phyloP scores from a whole-genome alignment of 2,888 invertebrate genomes.

The Drosophila infuscata region DNA sequence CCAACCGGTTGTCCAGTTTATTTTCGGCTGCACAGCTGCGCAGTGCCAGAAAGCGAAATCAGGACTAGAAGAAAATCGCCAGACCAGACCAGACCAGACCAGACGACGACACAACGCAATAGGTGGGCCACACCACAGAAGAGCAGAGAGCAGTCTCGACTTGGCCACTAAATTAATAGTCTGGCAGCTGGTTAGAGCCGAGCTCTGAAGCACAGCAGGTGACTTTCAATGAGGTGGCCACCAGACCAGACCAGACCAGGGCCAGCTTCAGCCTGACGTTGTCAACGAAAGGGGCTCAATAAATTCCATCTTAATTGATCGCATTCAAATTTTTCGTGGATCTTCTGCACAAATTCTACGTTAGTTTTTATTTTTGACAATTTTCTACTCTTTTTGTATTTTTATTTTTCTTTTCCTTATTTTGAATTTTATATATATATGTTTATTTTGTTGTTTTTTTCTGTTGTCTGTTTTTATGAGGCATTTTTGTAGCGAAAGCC shows the following conservation, averaged over 20 bases:
- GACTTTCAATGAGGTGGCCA: slow-evolving; percentile 23
- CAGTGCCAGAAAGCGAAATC: slow-evolving; percentile 73
- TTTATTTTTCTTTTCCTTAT: slow-evolving; percentile 21
- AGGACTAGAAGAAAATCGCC: slow-evolving; percentile 61
- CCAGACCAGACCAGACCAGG: background rate
- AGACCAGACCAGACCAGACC: slow-evolving; percentile 8
- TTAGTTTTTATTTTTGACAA: slow-evolving; percentile 41
- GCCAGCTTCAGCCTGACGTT: slow-evolving; percentile 14
- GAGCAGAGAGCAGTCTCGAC: slow-evolving; percentile 20
- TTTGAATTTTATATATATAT: slow-evolving; percentile 25
- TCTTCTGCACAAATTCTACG: slow-evolving; percentile 59
- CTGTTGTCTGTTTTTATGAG: slow-evolving; percentile 69
- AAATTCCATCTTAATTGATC: slow-evolving; percentile 76
- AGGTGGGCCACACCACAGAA: slow-evolving; percentile 51
- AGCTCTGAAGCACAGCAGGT: slow-evolving; percentile 55
- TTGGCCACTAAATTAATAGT: slow-evolving; percentile 52
- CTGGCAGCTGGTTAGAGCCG: slow-evolving; percentile 34
- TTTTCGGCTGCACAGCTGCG: slow-evolving; percentile 55
- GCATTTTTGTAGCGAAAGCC: slow-evolving; percentile 81
- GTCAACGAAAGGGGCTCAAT: slow-evolving; percentile 45
- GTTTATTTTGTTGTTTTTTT: slow-evolving; percentile 41
- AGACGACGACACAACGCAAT: slow-evolving; percentile 8
- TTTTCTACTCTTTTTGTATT: slow-evolving; percentile 39
- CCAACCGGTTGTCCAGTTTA: slow-evolving; percentile 64
- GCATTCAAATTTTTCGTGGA: slow-evolving; percentile 67